A percentile compares a stretch with the other conserved stretches of the same genome.
These are phyloP conservation scores for Vesta saturnalis DNA, from an alignment of 2,888 invertebrate genomes.

Conservation along the genomic window DNA sequence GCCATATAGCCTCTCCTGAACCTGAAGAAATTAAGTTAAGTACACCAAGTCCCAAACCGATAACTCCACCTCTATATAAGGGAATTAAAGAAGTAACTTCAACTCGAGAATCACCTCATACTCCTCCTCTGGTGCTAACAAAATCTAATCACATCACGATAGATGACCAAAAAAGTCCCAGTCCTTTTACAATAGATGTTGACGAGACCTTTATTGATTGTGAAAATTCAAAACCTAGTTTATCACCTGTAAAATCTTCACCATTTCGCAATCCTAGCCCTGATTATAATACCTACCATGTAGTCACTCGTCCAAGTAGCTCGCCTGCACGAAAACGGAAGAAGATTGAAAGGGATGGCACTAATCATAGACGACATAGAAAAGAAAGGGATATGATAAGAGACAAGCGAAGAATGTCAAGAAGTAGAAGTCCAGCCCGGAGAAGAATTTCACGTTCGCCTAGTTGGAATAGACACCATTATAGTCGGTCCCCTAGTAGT, in stretches of 20 bases:
- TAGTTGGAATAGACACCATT: slow-evolving; percentile 63
- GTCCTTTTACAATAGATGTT: slow-evolving; percentile 50
- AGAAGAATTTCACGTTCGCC: slow-evolving; percentile 66
- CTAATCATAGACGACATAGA: slow-evolving; percentile 61
- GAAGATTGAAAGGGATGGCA: slow-evolving; percentile 58
- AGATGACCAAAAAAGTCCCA: slow-evolving; percentile 43
- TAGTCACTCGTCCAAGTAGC: slow-evolving; percentile 50
- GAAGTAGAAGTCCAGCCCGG: slow-evolving; percentile 69
- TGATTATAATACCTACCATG: slow-evolving; percentile 47
- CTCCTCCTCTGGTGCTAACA: slow-evolving; percentile 61
- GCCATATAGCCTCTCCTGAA: slow-evolving; percentile 59
- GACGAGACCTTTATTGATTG: slow-evolving; percentile 45
- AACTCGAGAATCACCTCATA: slow-evolving; percentile 73
- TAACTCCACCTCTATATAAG: slow-evolving; percentile 65
- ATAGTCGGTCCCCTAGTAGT: slow-evolving; percentile 59
- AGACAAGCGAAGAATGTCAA: slow-evolving; percentile 65
- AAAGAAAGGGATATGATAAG: slow-evolving; percentile 62
- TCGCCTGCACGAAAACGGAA: slow-evolving; percentile 60
- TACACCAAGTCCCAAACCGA: slow-evolving; percentile 56
- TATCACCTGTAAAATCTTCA: slow-evolving; percentile 52
- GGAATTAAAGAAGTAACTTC: slow-evolving; percentile 46
- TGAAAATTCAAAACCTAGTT: slow-evolving; percentile 33
- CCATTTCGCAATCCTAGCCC: slow-evolving; percentile 59
- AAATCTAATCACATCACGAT: slow-evolving; percentile 33
- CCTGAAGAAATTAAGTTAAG: slow-evolving; percentile 45